These are phyloP conservation scores for Pararge aegeria DNA, from an alignment of 1,140 invertebrate genomes.

Conservation along the genomic window DNA sequence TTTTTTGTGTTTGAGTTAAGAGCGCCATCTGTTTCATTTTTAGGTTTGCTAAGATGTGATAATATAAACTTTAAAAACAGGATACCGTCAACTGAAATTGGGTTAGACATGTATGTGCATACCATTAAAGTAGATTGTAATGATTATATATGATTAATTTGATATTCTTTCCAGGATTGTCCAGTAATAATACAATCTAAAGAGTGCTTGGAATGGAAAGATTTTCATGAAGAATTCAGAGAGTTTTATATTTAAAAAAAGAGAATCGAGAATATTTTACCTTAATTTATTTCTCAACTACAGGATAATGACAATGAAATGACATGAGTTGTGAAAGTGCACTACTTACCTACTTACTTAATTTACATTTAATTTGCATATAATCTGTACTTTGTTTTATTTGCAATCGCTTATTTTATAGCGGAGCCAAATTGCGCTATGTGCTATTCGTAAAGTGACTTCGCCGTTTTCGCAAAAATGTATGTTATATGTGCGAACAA, in stretches of 20 bases:
- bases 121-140: no score
- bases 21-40: no score
- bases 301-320: slow-evolving; percentile 48
- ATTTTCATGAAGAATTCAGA: slow-evolving; percentile 50
- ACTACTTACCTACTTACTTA: slow-evolving; percentile 23
- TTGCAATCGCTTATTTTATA: not conserved
- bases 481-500: no score
- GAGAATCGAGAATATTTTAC: slow-evolving; percentile 38
- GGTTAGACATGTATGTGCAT: no score
- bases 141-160: no score
- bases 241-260: slow-evolving; percentile 41
- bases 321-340: slow-evolving; percentile 33
- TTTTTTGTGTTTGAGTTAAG: no score
- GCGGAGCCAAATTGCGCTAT: no score
- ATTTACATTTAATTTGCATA: slow-evolving; percentile 5
- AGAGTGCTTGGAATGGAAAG: slow-evolving; percentile 45
- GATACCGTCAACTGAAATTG: no score
- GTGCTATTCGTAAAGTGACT: no score
- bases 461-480: no score
- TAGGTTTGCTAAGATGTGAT: no score
- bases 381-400: not conserved
- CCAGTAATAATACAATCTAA: slow-evolving; percentile 36
- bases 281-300: slow-evolving; percentile 57
- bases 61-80: no score
- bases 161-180: slow-evolving; percentile 48